Conservation (phyloP, 2,888 invertebrate species). For the Archips xylosteana region DNA sequence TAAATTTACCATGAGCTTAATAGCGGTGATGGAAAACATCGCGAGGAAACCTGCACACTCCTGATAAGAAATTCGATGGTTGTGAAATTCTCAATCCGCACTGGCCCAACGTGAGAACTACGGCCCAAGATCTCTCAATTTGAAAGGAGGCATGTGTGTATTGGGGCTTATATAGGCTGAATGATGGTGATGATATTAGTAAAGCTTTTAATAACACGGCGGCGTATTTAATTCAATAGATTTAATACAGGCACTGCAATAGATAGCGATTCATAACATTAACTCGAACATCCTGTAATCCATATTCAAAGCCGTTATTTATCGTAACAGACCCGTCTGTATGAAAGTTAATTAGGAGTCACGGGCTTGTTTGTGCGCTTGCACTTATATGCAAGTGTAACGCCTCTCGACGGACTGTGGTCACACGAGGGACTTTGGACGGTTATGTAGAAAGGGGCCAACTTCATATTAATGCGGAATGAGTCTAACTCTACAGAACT, state of each 20-base stretch:
- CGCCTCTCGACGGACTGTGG: neutral
- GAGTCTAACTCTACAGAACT: no score
- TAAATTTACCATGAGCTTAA: no score
- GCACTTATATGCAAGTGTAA: neutral
- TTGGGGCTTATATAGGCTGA: no score
- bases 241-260: neutral
- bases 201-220: no score
- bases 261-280: neutral
- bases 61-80: no score
- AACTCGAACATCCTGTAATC: neutral
- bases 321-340: neutral
- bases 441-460: neutral
- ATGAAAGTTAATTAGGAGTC: neutral
- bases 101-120: no score
- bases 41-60: no score
- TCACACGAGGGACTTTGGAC: neutral
- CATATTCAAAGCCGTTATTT: neutral
- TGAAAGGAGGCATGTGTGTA: no score
- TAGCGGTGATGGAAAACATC: no score
- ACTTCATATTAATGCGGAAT: neutral
- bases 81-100: no score
- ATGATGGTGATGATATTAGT: no score
- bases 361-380: neutral
- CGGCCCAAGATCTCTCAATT: no score
- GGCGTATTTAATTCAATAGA: neutral